Base-by-base conservation (phyloP, 1,140 invertebrate species). In the Lordiphosa clarofinis region DNA sequence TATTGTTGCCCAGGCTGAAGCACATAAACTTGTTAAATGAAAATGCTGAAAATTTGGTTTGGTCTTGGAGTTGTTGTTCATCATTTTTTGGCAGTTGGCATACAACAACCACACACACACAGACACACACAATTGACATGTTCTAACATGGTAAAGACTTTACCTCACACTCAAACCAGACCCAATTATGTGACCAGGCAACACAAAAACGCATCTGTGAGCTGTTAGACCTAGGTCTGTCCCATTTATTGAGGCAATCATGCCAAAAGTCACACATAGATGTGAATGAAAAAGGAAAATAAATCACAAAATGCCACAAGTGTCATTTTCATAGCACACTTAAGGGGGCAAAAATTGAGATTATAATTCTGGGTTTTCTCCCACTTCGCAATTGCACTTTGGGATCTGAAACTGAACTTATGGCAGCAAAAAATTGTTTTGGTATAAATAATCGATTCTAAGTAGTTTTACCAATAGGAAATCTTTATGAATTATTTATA, bases 11-110 rank as follows among this genome's bases (percentile, higher is more conserved):
- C 36, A 47, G 19, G 40, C 36, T 35, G 43, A 49, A 61, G 59
- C 70, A 74, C 74, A 79, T 75, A 79, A 81, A 71, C 75, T 81
- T 71, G 75, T 71, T 81, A 81, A 75, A 64, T 57, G 48, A 67
- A 82, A 81, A 75, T 71, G 59, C 70, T 35, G 11, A 10, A 46
- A 47, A 47, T 47, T 44, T 40, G 10, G 21, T 28, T 37, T 67
- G 57, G 12, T 46, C 3, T 55, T 28, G 54, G 37, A 39, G 37
- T 59, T 38, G 56, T 69, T 78, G 64, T 70, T 73, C 65, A 74
- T 74, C 65, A 81, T 61, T 78, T 73, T 78, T 63, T 67, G 56
- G 9, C 40, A 54, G 43, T 49, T 73, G 56, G 40, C 66, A 74
- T 21, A 21, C 24, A 1, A 21, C 21, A 55, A 2, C 13, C n/a